phyloP scores from a whole-genome alignment of 2,888 invertebrate species.

The Furcula furcula region DNA sequence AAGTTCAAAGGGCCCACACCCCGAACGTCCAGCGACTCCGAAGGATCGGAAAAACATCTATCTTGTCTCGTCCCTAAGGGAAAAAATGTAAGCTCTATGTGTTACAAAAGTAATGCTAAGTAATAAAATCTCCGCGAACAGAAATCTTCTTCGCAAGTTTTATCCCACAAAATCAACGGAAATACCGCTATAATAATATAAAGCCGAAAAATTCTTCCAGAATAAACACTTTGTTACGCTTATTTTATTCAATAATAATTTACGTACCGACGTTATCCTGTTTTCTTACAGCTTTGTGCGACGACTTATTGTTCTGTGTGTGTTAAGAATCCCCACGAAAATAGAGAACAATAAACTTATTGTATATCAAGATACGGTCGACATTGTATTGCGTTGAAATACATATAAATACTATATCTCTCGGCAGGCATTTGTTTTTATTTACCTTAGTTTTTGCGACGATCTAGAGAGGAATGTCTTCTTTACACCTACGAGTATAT shows the following conservation, averaged over 20 bases:
- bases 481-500: conserved; percentile 18
- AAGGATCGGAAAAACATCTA: too few relatives aligned
- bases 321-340: conserved; percentile 1
- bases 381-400: background rate
- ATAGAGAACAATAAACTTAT: background rate
- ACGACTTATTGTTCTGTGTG: conserved; percentile 14
- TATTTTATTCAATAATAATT: conserved; percentile 19
- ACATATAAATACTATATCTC: conserved; percentile 10
- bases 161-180: too few relatives aligned
- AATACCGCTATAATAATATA: too few relatives aligned
- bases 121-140: too few relatives aligned
- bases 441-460: conserved; percentile 29
- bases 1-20: too few relatives aligned
- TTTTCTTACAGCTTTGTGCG: conserved; percentile 12
- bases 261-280: conserved; percentile 9
- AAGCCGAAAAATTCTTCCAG: background rate
- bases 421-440: conserved; percentile 27
- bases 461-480: conserved; percentile 25
- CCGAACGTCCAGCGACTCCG: too few relatives aligned
- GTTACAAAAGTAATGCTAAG: too few relatives aligned
- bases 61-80: too few relatives aligned
- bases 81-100: too few relatives aligned
- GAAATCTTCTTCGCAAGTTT: too few relatives aligned
- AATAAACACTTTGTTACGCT: background rate
- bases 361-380: accelerated